phyloP scores from a whole-genome alignment of 2,113 vertebrate genomes.

The Sigmodon hispidus region DNA sequence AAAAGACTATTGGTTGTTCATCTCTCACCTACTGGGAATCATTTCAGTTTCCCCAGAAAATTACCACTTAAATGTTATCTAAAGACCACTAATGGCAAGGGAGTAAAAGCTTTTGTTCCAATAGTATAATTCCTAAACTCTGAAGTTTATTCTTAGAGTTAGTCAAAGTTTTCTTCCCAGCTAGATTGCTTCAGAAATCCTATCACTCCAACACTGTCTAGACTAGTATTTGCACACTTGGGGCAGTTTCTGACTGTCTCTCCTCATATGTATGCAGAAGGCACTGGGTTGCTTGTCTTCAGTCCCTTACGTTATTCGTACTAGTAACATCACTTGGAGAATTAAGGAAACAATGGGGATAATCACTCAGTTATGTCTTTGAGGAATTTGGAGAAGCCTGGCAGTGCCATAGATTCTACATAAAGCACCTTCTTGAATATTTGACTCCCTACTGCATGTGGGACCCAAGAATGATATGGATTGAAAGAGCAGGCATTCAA shows the following conservation, averaged over 20 bases:
- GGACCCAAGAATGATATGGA: not conserved
- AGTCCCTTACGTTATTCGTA: not conserved
- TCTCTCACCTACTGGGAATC: not conserved
- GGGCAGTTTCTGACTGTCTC: not conserved
- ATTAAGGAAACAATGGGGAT: not conserved
- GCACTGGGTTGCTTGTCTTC: fast-evolving
- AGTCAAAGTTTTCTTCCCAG: not conserved
- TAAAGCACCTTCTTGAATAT: not conserved
- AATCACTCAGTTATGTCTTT: not conserved
- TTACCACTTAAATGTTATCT: not conserved
- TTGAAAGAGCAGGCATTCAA: not conserved
- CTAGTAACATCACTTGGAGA: not conserved
- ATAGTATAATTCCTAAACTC: not conserved
- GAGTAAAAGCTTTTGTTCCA: not conserved
- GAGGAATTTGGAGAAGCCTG: not conserved
- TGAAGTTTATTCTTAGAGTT: not conserved
- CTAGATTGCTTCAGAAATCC: not conserved
- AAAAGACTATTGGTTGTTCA: not conserved
- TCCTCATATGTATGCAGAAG: not conserved
- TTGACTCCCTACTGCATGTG: not conserved
- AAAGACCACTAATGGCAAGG: not conserved
- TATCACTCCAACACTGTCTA: not conserved
- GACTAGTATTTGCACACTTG: not conserved
- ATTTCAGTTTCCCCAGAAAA: not conserved
- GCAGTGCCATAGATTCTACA: not conserved